phyloP scores from a whole-genome alignment of 2,113 vertebrate genomes.

The Patagioenas fasciata region DNA sequence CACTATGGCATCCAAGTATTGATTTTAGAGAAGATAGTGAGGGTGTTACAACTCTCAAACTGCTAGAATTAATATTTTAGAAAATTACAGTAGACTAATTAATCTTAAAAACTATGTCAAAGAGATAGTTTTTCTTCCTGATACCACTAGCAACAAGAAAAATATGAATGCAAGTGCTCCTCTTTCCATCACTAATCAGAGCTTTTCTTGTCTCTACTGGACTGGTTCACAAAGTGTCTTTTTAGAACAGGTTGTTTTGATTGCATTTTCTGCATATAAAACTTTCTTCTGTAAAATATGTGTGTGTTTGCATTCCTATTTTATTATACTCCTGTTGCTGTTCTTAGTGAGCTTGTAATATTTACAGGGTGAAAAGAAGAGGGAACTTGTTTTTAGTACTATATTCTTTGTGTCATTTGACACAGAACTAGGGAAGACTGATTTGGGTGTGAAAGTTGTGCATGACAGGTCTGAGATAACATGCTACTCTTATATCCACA shows the following conservation, averaged over 20 bases:
- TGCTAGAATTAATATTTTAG: neutral
- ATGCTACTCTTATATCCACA: neutral
- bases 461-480: neutral
- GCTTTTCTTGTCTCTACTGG: neutral
- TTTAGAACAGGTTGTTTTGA: neutral
- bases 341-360: neutral
- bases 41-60: neutral
- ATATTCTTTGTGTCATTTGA: neutral
- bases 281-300: neutral
- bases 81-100: neutral
- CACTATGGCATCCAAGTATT: neutral
- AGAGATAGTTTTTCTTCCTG: neutral
- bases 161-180: neutral
- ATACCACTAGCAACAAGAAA: neutral
- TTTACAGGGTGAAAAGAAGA: neutral
- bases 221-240: neutral
- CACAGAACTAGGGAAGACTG: neutral
- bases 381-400: neutral
- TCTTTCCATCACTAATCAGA: neutral
- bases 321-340: neutral
- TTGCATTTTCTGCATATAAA: neutral
- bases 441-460: neutral
- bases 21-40: neutral
- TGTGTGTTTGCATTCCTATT: neutral
- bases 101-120: neutral